These are phyloP conservation scores for Ceryle rudis DNA, from an alignment of 2,797 vertebrate genomes.

Conservation along the genomic window DNA sequence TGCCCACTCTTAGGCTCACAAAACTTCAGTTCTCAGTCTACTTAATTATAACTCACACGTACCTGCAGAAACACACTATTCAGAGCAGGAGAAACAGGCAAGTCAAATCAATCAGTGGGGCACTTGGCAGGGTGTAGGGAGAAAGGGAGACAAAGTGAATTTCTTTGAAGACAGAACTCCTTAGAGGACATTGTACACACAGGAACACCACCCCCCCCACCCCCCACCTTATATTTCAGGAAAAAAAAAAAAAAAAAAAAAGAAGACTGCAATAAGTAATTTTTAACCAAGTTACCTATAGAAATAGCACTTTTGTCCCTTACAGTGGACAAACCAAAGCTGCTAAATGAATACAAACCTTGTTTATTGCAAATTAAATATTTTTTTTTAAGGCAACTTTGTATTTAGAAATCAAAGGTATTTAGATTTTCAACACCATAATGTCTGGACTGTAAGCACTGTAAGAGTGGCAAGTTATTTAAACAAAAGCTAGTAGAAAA, in stretches of 20 bases:
- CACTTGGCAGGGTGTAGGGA: fast-evolving
- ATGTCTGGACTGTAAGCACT: fast-evolving
- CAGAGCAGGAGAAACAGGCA: not conserved
- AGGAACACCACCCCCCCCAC: not conserved
- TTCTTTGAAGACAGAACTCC: not conserved
- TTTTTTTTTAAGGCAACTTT: not conserved
- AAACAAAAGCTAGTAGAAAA: not conserved
- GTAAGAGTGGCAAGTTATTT: not conserved
- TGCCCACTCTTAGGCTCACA: not conserved
- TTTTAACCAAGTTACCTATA: not conserved
- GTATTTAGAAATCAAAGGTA: not conserved
- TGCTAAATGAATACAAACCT: not conserved
- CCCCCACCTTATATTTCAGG: not conserved
- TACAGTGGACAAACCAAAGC: not conserved
- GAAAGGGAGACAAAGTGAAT: not conserved
- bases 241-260: not conserved
- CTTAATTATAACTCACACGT: fast-evolving
- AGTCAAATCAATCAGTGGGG: not conserved
- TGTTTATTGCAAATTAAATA: not conserved
- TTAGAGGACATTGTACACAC: not conserved
- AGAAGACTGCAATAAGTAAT: not conserved
- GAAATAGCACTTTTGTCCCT: not conserved
- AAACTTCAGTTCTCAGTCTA: fast-evolving
- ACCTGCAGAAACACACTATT: not conserved
- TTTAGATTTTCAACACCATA: not conserved